These are phyloP conservation scores for Nasonia vitripennis DNA, from an alignment of 1,140 invertebrate genomes.

Conservation along the genomic window DNA sequence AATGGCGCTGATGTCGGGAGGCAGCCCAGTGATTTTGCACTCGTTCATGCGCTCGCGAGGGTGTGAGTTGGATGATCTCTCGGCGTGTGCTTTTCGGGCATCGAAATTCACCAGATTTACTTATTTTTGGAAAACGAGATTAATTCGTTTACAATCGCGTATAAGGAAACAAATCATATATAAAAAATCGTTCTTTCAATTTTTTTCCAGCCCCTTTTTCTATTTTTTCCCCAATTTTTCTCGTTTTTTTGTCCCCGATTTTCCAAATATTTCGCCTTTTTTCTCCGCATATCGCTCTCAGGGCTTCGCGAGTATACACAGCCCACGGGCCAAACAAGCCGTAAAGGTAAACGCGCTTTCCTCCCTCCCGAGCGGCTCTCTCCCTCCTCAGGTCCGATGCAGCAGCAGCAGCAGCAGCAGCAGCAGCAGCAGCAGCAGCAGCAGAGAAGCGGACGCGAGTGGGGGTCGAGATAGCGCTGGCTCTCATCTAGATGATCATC, in stretches of 20 bases:
- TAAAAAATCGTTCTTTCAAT: not conserved
- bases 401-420: not conserved
- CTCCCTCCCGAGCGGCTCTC: not conserved
- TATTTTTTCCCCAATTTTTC: not conserved
- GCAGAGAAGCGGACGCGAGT: slow-evolving; percentile 4
- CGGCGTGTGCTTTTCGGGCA: too few relatives aligned
- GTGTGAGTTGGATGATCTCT: not conserved
- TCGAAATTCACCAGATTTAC: too few relatives aligned
- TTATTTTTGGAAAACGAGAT: too few relatives aligned
- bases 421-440: not conserved
- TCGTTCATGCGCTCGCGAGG: not conserved
- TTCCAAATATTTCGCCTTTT: not conserved
- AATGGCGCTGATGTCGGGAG: not conserved
- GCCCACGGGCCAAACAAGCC: not conserved
- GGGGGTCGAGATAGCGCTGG: slow-evolving; percentile 32
- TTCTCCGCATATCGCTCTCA: not conserved
- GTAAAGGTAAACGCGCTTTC: slow-evolving; percentile 35
- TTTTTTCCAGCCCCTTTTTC: not conserved
- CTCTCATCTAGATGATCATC: slow-evolving; percentile 71
- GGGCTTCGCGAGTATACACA: not conserved
- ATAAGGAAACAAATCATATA: too few relatives aligned
- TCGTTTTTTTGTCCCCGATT: not conserved
- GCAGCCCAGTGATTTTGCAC: not conserved
- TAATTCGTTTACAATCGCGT: too few relatives aligned
- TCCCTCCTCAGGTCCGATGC: not conserved